Evolutionary conservation across 2,888 invertebrate species (phyloP), one percentile per base, ranked within the genome.

Genomic region (Adelognathus sp.): DNA sequence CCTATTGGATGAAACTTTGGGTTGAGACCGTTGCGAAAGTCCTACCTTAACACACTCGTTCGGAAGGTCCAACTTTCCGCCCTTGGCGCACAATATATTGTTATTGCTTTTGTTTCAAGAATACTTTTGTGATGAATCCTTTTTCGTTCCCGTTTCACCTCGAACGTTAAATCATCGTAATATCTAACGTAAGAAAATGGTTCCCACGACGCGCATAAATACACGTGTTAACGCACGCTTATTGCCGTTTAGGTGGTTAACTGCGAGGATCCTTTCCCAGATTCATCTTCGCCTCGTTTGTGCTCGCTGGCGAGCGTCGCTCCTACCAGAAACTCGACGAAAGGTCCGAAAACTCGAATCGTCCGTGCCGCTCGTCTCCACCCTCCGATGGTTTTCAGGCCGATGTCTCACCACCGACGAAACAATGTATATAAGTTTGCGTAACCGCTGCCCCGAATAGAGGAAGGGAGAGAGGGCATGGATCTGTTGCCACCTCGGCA

Each of bases 361-460:
- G 16, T 1, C 3, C 54, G 54, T 5, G 2, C 29, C 21, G n/a
- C 16, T 27, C 27, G 36, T 27, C 3, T 41, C 24, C 39, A 54
- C 27, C 44, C n/a, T 58, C 66, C 16, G n/a, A n/a, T 18, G 31
- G 58, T 41, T 52, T 0, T 61, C 33, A 29, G 61, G 27, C 61
- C 60, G n/a, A 46, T 31, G 16, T 50, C 31, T 54, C 36, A 18
- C 16, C 66, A 27, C 24, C 76, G 4, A 29, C 67, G 63, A 76
- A 70, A 76, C 76, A 80, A 80, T 80, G 75, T 67, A 74, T 70
- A 50, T 50, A 78, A 74, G 56, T 79, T 76, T 70, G 64, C 76
- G 76, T 79, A 76, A 79, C 73, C 56, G n/a, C n/a, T n/a, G n/a
- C 52, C 61, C 56, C 44, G 7, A n/a, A n/a, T n/a, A n/a, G n/a